Conservation (phyloP, 2,797 vertebrate genomes). For the Bryconaethiops microstoma region DNA sequence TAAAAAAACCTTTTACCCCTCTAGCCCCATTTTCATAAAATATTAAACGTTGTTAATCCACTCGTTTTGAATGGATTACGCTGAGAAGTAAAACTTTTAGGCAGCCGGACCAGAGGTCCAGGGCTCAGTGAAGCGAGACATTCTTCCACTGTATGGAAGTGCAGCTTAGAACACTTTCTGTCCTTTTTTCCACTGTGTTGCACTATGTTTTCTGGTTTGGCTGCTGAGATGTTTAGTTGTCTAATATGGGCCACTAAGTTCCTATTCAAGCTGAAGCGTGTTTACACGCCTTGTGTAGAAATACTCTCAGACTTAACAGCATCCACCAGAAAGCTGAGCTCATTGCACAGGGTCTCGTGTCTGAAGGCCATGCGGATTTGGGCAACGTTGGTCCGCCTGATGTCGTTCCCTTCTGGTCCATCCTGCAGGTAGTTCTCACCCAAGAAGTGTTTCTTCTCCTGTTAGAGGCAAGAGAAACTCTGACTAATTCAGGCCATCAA, state of each 20-base stretch:
- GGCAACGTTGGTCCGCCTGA: slow-evolving; percentile 92
- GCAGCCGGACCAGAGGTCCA: neutral
- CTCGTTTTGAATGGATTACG: neutral
- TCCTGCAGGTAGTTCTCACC: slow-evolving; percentile 89
- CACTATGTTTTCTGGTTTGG: neutral
- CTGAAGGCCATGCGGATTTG: slow-evolving; percentile 96
- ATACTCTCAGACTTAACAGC: slow-evolving; percentile 82
- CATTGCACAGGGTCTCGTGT: slow-evolving; percentile 91
- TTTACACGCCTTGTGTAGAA: slow-evolving; percentile 57
- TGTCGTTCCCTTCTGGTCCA: slow-evolving; percentile 93
- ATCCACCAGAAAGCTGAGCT: slow-evolving; percentile 92
- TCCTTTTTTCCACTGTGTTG: neutral
- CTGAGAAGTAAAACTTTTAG: neutral
- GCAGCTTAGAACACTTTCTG: neutral
- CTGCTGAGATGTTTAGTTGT: neutral
- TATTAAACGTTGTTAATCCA: neutral
- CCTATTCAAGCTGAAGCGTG: neutral
- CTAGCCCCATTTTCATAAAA: neutral
- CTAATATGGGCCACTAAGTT: neutral
- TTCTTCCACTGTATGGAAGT: neutral
- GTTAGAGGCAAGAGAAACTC: slow-evolving; percentile 17
- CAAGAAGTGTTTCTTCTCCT: slow-evolving; percentile 96
- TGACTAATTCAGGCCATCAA: neutral
- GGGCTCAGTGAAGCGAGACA: neutral
- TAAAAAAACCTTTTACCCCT: neutral